Percentiles rank a stretch among this genome's conserved stretches.
These are phyloP conservation scores for Kryptolebias marmoratus DNA, from an alignment of 2,113 vertebrate species.

Conservation along the genomic window DNA sequence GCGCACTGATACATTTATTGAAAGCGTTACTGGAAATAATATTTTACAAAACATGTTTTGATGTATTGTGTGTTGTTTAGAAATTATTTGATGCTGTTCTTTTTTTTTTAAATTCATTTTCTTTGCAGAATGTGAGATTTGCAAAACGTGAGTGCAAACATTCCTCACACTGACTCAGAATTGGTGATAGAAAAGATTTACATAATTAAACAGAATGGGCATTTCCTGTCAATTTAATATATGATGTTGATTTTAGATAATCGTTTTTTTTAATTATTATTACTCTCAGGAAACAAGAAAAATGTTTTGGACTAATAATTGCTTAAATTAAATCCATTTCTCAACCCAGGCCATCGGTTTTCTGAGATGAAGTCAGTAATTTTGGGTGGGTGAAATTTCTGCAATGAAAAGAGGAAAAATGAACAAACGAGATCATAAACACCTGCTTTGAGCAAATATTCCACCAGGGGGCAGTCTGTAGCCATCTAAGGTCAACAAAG, in stretches of 20 bases:
- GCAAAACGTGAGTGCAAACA: too few relatives aligned
- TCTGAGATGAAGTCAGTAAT: too few relatives aligned
- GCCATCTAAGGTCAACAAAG: neutral
- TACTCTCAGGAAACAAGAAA: neutral
- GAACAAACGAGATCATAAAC: neutral
- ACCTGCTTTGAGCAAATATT: neutral
- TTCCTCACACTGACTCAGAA: too few relatives aligned
- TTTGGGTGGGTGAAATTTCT: too few relatives aligned
- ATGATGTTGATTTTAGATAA: too few relatives aligned
- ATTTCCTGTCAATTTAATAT: too few relatives aligned
- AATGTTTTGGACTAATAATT: neutral
- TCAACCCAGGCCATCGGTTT: too few relatives aligned
- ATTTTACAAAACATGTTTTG: conserved; percentile 29
- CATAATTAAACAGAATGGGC: too few relatives aligned
- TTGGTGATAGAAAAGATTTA: too few relatives aligned
- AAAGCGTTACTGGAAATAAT: conserved; percentile 54
- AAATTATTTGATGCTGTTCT: neutral
- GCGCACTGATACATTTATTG: conserved; percentile 41
- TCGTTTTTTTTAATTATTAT: neutral
- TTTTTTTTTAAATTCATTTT: neutral
- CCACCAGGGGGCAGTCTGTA: conserved; percentile 69
- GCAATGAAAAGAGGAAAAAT: too few relatives aligned
- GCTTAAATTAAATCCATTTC: neutral
- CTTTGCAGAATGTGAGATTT: too few relatives aligned
- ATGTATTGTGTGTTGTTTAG: too few relatives aligned